Base-by-base conservation (phyloP, 2,113 vertebrate species). In the Hippolais icterina region DNA sequence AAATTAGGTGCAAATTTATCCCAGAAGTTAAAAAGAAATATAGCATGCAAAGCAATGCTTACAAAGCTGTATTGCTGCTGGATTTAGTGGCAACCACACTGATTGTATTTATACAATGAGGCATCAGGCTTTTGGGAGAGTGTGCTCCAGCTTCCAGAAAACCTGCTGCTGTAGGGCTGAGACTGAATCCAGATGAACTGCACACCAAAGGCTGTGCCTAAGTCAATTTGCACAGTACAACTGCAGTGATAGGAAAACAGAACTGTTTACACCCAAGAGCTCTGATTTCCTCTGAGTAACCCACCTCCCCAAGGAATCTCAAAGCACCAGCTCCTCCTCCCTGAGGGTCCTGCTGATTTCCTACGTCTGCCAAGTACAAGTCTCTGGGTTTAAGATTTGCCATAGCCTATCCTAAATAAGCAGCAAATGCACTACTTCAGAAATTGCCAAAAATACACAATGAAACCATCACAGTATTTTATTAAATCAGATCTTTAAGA, bases 31-130 rank as follows among this genome's bases (percentile, higher is more conserved):
- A 57, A 92, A 83, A 65, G 28, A 83, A 74, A 65, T 21, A n/a
- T 17, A 57, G 65, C 69, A 59, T 20, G 33, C 56, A 93, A 89
- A 52, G 60, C 69, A 87, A 41, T 1, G 2, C 60, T 89, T 42
- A 44, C 20, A 84, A 35, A 82, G 65, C 63, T 56, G 6, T 33
- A 60, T 29, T 69, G 53, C 50, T 92, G 71, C 70, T 80, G 83
- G 27, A 24, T 54, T 74, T 53, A 53, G 71, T 31, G 64, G 65
- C 63, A 71, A 5, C 29, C 37, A 35, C 54, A 28, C 22, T 2
- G 0, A 33, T 33, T 1, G 3, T 15, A 25, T 18, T 31, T 0
- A 0, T 8, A 3, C 5, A 70, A 39, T 9, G 39, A 68, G 65
- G 41, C 57, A n/a, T 2, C 10, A 27, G 59, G 66, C 1, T 42